Evolutionary conservation across 2,113 vertebrate genomes (phyloP), one percentile per base, ranked within the genome.

Genomic region (Prunella himalayana): DNA sequence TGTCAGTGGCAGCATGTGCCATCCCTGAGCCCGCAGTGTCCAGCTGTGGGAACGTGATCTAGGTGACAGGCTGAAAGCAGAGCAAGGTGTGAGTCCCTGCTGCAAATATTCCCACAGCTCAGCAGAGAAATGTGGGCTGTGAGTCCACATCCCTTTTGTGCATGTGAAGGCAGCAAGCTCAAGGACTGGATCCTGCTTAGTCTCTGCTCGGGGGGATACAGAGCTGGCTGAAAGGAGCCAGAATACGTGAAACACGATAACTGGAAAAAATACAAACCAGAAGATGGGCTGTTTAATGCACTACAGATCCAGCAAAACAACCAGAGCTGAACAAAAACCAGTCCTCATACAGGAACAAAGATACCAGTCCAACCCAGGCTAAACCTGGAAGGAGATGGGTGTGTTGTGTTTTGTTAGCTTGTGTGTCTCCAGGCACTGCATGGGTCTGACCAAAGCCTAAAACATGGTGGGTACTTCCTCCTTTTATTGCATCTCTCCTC

Each of bases 221-320:
- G 85, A 65, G 59, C 86, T 69, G 77, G 72, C 85, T 95, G 90
- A 92, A 93, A 94, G 88, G 45, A 95, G 80, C 82, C 94, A 94
- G 95, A 72, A 79, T 64, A 81, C 73, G 27, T 92, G 95, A 96
- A 97, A 95, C 69, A 93, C 0, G 80, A 95, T 93, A 94, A 95
- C 92, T 95, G 95, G 95, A 94, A 96, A 94, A 95, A 96, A 96
- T 82, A 96, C 66, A 96, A 95, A 96, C 95, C 92, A 93, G 93
- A 93, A 86, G 96, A 93, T 90, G 92, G 82, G 56, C 64, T 91
- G 41, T 82, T 92, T 97, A 96, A 96, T 92, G 86, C 49, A 57
- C 69, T 82, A 15, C 94, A 95, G 93, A 94, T 53, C 92, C 93
- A 90, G 68, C 44, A 88, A 82, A 86, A 93, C 45, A 90, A 86